Evolutionary conservation across 1,140 invertebrate genomes (phyloP).

Genomic region (Nephotettix cincticeps): DNA sequence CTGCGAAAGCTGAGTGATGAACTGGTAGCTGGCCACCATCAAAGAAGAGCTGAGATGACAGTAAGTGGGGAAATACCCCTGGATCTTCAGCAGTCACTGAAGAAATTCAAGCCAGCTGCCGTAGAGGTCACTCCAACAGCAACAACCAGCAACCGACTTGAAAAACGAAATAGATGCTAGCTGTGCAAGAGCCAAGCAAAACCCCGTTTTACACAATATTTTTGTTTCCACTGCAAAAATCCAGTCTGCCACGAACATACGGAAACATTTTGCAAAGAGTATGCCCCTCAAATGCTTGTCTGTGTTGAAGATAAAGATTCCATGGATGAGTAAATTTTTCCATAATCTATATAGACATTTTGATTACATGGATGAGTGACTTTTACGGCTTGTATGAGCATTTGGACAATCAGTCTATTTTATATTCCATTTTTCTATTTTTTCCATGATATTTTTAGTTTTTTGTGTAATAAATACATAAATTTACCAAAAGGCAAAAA

Average conservation of each 20-base stretch:
- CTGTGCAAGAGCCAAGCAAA: neutral
- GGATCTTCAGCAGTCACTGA: neutral
- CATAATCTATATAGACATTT: too few relatives aligned
- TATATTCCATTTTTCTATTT: too few relatives aligned
- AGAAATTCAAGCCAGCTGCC: neutral
- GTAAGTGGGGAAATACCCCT: neutral
- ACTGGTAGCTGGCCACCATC: neutral
- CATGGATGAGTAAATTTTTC: neutral
- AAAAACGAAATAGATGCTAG: neutral
- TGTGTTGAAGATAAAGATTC: neutral
- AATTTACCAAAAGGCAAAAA: too few relatives aligned
- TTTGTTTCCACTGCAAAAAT: neutral
- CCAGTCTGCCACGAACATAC: neutral
- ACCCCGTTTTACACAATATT: neutral
- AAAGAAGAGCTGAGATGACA: neutral
- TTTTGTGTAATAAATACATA: too few relatives aligned
- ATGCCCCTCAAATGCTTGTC: neutral
- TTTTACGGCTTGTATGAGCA: too few relatives aligned
- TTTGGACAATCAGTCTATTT: too few relatives aligned
- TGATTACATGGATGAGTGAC: too few relatives aligned
- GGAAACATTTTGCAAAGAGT: neutral
- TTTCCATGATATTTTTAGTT: too few relatives aligned
- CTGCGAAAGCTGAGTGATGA: neutral
- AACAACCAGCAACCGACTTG: neutral
- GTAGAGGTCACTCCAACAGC: neutral